These are phyloP conservation scores for Pyrgus malvae DNA, from an alignment of 2,888 invertebrate genomes.

Conservation along the genomic window DNA sequence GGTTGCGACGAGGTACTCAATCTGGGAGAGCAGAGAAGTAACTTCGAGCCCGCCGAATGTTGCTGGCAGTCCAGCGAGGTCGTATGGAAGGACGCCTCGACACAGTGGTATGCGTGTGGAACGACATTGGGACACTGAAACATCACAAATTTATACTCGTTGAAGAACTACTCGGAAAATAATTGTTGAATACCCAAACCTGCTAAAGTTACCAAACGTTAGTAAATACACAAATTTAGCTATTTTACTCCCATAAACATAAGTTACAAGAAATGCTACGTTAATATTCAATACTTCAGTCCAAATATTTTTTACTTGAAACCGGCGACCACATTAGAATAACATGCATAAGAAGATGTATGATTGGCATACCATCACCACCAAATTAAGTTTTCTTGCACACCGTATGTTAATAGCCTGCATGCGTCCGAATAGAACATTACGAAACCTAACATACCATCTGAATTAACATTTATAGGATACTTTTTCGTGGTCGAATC, in stretches of 20 bases:
- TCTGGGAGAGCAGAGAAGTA: slow-evolving; percentile 73
- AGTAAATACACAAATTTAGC: no score
- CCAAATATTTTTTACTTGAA: no score
- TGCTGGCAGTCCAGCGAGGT: slow-evolving; percentile 79
- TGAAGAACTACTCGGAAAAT: no score
- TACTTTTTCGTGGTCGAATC: slow-evolving; percentile 71
- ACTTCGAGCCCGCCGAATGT: slow-evolving; percentile 62
- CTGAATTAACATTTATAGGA: slow-evolving; percentile 60
- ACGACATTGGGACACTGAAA: slow-evolving; percentile 72
- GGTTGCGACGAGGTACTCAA: slow-evolving; percentile 82
- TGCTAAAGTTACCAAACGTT: no score
- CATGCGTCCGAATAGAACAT: slow-evolving; percentile 28
- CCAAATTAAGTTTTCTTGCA: background rate
- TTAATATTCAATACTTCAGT: no score
- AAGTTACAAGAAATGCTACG: no score
- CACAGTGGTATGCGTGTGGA: slow-evolving; percentile 79
- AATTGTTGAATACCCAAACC: no score
- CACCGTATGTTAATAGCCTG: slow-evolving; percentile 9
- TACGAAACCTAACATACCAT: slow-evolving; percentile 58
- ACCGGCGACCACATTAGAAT: background rate
- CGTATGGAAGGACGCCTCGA: slow-evolving; percentile 85
- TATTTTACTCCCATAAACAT: no score
- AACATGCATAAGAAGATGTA: background rate
- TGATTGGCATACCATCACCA: slow-evolving; percentile 1
- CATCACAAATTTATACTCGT: background rate